A percentile compares a stretch with the other conserved stretches of the same genome.
Evolutionary conservation across 2,888 invertebrate genomes (phyloP).

Genomic region (Tribolium freemani): DNA sequence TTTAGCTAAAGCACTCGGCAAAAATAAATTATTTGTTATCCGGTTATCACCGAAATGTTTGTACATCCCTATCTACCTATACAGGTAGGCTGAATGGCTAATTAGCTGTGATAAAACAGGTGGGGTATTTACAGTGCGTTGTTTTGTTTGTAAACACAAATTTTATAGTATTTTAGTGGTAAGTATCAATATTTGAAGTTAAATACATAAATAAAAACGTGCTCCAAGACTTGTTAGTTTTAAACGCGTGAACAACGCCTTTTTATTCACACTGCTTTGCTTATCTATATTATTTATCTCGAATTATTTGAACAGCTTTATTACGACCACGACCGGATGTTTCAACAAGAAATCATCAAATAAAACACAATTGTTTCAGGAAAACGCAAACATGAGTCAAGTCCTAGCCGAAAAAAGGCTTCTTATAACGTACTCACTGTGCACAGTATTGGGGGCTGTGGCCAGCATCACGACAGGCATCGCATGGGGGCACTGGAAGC

Average conservation of each 20-base stretch:
- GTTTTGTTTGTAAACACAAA: slow-evolving; percentile 21
- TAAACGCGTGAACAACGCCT: not conserved
- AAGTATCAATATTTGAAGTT: slow-evolving; percentile 10
- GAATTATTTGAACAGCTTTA: not conserved
- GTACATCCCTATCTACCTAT: slow-evolving; percentile 9
- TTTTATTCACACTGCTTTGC: not conserved
- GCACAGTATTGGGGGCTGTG: slow-evolving; percentile 58
- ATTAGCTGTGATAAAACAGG: slow-evolving; percentile 9
- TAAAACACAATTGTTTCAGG: not conserved
- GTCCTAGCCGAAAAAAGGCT: slow-evolving; percentile 60
- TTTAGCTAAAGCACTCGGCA: not conserved
- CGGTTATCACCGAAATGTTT: not conserved
- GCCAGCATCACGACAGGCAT: slow-evolving; percentile 72
- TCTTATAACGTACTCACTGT: slow-evolving; percentile 59
- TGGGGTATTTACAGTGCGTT: slow-evolving; percentile 15
- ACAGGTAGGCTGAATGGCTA: slow-evolving; percentile 2
- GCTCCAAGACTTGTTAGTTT: not conserved
- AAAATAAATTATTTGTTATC: not conserved
- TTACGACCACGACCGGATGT: not conserved
- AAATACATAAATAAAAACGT: not conserved
- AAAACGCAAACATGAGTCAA: slow-evolving; percentile 18
- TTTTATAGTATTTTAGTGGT: slow-evolving; percentile 3
- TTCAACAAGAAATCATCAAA: not conserved
- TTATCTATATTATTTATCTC: not conserved
- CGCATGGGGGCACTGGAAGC: slow-evolving; percentile 79